Evolutionary conservation across 1,140 invertebrate species (phyloP).

Genomic region (Zaprionus capensis): DNA sequence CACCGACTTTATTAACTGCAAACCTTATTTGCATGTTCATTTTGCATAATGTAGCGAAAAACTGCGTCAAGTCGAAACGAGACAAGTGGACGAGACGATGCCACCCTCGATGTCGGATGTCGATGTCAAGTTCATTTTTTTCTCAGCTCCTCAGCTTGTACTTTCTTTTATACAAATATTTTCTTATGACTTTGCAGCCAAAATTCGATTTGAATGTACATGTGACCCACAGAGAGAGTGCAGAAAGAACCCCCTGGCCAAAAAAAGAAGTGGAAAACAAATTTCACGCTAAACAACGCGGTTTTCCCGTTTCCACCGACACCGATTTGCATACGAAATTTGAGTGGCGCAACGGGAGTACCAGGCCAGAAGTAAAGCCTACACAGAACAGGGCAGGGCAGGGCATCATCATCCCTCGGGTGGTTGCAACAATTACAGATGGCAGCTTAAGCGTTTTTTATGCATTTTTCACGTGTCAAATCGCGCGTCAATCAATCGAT

Average conservation of each 20-base stretch:
- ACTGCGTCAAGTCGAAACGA: slow-evolving; percentile 50
- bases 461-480: slow-evolving; percentile 82
- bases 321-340: slow-evolving; percentile 80
- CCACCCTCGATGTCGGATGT: not conserved
- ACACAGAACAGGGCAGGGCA: slow-evolving; percentile 15
- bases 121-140: slow-evolving; percentile 23
- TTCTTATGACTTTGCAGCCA: slow-evolving; percentile 70
- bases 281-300: slow-evolving; percentile 83
- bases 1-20: slow-evolving; percentile 82
- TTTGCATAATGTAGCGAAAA: slow-evolving; percentile 81
- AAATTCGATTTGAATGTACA: slow-evolving; percentile 79
- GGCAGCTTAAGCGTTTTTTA: slow-evolving; percentile 60
- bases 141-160: slow-evolving; percentile 9
- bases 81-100: slow-evolving; percentile 25
- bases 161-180: slow-evolving; percentile 78
- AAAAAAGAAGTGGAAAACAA: slow-evolving; percentile 64
- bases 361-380: not conserved
- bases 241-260: slow-evolving; percentile 24
- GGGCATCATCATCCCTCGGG: slow-evolving; percentile 37
- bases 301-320: slow-evolving; percentile 50
- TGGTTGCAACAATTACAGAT: slow-evolving; percentile 78
- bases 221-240: slow-evolving; percentile 53
- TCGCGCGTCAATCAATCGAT: slow-evolving; percentile 82
- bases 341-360: slow-evolving; percentile 36
- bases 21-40: slow-evolving; percentile 84